phyloP scores from a whole-genome alignment of 2,113 vertebrate genomes.

The Silurus meridionalis region DNA sequence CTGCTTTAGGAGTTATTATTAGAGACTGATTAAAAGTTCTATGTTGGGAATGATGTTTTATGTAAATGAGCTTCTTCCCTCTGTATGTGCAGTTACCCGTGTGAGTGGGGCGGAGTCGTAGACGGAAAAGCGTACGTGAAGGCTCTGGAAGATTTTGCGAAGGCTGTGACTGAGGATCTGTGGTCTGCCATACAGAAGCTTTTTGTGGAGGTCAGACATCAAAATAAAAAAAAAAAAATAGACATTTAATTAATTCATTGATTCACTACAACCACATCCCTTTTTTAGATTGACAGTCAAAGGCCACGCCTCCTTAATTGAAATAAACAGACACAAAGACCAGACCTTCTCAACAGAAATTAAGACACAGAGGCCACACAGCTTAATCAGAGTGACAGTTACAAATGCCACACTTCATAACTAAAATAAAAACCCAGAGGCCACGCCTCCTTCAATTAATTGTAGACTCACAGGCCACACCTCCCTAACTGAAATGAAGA shows the following conservation, averaged over 20 bases:
- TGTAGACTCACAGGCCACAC: background rate
- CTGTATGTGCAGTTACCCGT: slow-evolving; percentile 69
- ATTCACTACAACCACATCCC: background rate
- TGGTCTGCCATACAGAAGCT: slow-evolving; percentile 71
- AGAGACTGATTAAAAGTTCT: background rate
- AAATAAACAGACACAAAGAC: too few species aligned
- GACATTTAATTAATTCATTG: background rate
- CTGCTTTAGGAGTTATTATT: background rate
- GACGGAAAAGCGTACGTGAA: slow-evolving; percentile 75
- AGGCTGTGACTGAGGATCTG: slow-evolving; percentile 75
- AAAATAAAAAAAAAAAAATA: background rate
- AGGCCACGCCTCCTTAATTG: background rate
- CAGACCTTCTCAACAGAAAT: background rate
- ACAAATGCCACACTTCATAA: background rate
- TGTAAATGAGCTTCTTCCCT: background rate
- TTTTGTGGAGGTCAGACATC: slow-evolving; percentile 67
- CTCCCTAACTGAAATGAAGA: background rate
- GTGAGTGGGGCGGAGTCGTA: slow-evolving; percentile 78
- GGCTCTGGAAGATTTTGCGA: slow-evolving; percentile 77
- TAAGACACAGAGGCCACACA: background rate
- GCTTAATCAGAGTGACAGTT: background rate
- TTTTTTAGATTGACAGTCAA: background rate
- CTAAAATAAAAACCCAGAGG: background rate
- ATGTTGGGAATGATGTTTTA: background rate
- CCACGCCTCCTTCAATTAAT: background rate